phyloP scores from a whole-genome alignment of 1,140 invertebrate genomes.

The Ericerus pela region DNA sequence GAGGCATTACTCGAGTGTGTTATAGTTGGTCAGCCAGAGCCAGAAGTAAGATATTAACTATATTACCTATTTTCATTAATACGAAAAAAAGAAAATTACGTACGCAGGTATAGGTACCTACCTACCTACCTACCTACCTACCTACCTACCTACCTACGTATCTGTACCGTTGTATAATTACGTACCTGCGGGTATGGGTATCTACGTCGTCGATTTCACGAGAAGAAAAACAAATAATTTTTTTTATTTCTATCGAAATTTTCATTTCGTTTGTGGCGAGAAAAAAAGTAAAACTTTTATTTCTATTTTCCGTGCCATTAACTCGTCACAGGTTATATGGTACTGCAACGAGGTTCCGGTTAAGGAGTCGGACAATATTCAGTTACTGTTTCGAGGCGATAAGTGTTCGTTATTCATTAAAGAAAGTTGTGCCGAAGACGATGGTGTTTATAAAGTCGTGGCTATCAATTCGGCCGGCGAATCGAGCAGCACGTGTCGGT shows the following conservation, averaged over 20 bases:
- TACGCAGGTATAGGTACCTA: no score
- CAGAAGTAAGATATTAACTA: slow-evolving; percentile 54
- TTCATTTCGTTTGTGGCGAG: no score
- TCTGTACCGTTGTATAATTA: no score
- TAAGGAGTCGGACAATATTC: slow-evolving; percentile 68
- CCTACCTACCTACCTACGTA: no score
- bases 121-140: no score
- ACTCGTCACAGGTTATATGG: slow-evolving; percentile 52
- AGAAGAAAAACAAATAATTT: no score
- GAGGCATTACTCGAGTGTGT: slow-evolving; percentile 58
- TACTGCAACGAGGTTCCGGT: slow-evolving; percentile 69
- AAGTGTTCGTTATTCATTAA: slow-evolving; percentile 62
- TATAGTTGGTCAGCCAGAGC: slow-evolving; percentile 69
- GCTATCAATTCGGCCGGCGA: slow-evolving; percentile 66
- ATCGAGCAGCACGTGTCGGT: slow-evolving; percentile 51
- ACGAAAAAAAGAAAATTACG: no score
- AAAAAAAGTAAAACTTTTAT: no score
- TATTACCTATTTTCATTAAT: no score
- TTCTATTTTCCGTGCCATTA: neutral
- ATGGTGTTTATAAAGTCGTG: slow-evolving; percentile 62
- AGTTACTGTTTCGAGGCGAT: slow-evolving; percentile 64
- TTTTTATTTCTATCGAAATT: no score
- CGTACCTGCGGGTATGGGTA: no score
- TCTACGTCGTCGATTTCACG: no score
- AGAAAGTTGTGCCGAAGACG: slow-evolving; percentile 56